phyloP scores from a whole-genome alignment of 53 echinoderm and acorn worm species.

The Echinarachnius parma region DNA sequence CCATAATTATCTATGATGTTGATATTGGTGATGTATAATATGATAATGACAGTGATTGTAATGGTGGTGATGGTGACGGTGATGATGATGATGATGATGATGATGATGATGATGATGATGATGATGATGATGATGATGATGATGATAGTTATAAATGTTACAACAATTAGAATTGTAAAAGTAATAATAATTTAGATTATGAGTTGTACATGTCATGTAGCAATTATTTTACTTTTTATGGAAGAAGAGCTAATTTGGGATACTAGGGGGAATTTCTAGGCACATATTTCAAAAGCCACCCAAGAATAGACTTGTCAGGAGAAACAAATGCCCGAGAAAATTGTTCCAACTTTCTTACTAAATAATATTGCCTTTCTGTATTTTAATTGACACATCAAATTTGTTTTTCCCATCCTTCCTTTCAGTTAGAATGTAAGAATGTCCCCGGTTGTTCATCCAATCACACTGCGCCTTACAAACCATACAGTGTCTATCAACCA shows the following conservation, averaged over 20 bases:
- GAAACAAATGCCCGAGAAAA: no score
- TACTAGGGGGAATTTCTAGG: no score
- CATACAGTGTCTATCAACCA: not conserved
- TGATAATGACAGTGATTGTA: not conserved
- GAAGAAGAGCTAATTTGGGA: no score
- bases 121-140: not conserved
- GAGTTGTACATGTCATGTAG: no score
- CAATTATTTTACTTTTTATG: no score
- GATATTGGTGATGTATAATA: not conserved
- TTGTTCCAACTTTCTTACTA: no score
- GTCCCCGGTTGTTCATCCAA: slow-evolving; percentile 26
- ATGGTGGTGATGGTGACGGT: not conserved
- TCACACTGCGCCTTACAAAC: slow-evolving; percentile 14
- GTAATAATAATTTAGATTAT: no score
- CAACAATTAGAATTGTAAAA: no score
- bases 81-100: slow-evolving; percentile 10
- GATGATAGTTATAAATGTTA: no score
- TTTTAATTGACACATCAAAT: not conserved
- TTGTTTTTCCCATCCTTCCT: not conserved
- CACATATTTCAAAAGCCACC: no score
- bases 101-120: slow-evolving; percentile 12
- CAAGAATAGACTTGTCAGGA: no score
- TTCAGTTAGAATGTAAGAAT: slow-evolving; percentile 39
- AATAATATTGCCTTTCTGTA: no score
- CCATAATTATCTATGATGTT: not conserved